Conservation (phyloP, 2,113 vertebrate genomes). For the Catharus fuscescens region DNA sequence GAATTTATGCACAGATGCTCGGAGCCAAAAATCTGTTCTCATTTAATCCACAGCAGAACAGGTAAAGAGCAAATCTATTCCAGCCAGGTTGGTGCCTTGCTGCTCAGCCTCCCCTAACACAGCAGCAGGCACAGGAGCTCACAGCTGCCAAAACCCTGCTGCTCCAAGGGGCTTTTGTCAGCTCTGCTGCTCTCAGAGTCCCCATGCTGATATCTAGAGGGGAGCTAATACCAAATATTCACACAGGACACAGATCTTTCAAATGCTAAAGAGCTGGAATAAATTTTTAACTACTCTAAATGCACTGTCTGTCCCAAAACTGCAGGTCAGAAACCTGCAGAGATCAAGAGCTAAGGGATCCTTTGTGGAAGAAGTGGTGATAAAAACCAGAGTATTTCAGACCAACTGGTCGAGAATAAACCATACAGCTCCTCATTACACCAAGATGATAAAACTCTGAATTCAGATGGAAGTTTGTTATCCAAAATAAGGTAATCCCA, state of each 20-base stretch:
- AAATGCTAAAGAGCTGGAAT: background rate
- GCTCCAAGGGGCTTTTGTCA: background rate
- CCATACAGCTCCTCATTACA: background rate
- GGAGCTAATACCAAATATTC: background rate
- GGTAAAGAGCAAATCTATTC: background rate
- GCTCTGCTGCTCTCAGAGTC: background rate
- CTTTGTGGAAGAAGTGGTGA: background rate
- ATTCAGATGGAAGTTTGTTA: background rate
- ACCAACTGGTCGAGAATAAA: background rate
- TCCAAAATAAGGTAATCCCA: background rate
- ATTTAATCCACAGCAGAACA: conserved; percentile 34
- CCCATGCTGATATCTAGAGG: background rate
- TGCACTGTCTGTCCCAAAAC: background rate
- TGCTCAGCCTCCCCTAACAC: background rate
- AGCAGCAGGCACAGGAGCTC: background rate
- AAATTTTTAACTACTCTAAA: background rate
- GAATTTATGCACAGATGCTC: conserved; percentile 36
- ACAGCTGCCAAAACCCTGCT: background rate
- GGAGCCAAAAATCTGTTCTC: conserved; percentile 35
- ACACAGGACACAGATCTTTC: background rate
- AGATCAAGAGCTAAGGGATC: background rate
- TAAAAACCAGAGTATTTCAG: background rate
- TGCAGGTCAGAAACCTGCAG: background rate
- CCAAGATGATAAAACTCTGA: background rate
- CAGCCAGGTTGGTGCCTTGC: background rate